A percentile compares a stretch with the other conserved stretches of the same genome.
These are phyloP conservation scores for Amphilophus citrinellus DNA, from an alignment of 2,113 vertebrate genomes.

Conservation along the genomic window DNA sequence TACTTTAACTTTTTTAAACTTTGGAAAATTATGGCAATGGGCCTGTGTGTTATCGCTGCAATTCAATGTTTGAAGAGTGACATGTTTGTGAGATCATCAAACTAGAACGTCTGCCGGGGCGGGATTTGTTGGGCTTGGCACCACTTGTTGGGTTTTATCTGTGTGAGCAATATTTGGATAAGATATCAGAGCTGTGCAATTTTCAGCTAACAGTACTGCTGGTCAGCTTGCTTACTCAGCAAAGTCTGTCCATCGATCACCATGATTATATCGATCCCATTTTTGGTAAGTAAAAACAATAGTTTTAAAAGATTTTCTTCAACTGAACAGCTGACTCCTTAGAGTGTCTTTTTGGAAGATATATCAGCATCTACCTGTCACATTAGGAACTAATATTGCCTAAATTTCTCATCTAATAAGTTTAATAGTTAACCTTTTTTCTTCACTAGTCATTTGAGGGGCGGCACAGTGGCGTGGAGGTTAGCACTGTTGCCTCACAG, in stretches of 20 bases:
- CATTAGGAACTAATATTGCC: background rate
- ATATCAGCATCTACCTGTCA: background rate
- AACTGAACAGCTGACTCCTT: background rate
- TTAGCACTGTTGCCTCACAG: no score
- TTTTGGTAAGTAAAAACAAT: background rate
- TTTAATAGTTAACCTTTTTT: background rate
- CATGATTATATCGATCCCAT: background rate
- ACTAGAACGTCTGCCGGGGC: no score
- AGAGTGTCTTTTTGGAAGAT: fast-evolving
- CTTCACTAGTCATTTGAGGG: no score
- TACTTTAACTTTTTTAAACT: no score
- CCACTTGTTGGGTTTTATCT: no score
- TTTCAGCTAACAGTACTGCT: background rate
- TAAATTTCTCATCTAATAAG: background rate
- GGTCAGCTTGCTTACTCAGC: background rate
- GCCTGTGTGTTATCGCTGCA: no score
- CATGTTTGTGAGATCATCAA: no score
- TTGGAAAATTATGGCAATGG: no score
- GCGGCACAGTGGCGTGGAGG: no score
- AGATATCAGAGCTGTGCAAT: background rate
- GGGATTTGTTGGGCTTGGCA: no score
- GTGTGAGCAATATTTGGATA: background rate
- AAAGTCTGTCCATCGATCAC: fast-evolving
- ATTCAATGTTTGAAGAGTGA: no score
- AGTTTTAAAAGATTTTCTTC: background rate